Conservation (phyloP, 2,113 vertebrate genomes). For the Glareola pratincola region DNA sequence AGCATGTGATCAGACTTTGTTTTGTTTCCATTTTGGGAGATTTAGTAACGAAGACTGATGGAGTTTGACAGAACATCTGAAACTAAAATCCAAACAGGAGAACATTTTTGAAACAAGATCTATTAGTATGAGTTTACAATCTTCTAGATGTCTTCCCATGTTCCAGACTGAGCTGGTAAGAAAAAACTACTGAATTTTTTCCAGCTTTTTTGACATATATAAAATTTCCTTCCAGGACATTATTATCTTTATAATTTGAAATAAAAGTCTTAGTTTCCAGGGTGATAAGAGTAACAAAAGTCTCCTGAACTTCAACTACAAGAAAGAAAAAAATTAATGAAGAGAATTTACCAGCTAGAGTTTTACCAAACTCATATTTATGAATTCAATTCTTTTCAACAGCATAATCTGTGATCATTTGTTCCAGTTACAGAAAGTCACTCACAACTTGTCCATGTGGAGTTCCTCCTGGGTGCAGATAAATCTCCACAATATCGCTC, state of each 20-base stretch:
- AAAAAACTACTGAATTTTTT: background rate
- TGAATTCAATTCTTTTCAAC: background rate
- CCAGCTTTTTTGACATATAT: background rate
- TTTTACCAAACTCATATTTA: background rate
- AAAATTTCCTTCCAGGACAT: background rate
- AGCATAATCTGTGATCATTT: background rate
- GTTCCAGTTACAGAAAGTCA: background rate
- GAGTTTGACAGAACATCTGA: background rate
- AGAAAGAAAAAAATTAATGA: background rate
- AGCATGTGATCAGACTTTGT: background rate
- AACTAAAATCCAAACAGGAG: background rate
- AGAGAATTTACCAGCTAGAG: background rate
- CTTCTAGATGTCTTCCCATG: background rate
- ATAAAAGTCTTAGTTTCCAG: background rate
- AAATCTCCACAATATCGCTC: constrained; percentile 90
- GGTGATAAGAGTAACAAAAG: background rate
- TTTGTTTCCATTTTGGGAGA: background rate
- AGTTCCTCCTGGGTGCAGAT: constrained; percentile 88
- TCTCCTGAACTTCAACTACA: background rate
- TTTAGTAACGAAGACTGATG: background rate
- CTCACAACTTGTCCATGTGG: constrained; percentile 90
- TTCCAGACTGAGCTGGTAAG: background rate
- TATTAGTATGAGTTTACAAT: background rate
- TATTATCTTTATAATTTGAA: background rate
- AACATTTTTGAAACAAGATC: background rate